Base-by-base conservation (phyloP, 2,888 invertebrate species). In the Andrena hattorfiana region DNA sequence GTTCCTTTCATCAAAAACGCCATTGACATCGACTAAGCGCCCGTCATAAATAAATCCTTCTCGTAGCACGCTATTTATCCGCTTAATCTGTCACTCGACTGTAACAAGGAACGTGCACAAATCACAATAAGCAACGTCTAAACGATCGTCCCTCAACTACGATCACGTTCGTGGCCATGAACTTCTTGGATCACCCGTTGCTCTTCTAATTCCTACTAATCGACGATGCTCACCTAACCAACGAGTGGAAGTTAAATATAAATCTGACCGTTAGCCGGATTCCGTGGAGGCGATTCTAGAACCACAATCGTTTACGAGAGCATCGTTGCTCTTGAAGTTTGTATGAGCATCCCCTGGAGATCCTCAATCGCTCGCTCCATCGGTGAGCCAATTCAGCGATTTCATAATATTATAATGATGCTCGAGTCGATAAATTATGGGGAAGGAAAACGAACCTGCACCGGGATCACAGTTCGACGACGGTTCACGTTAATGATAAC, bases 151-250 rank as follows among this genome's bases (percentile, higher is more conserved):
- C 16, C 23, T 68, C 16, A 49, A 2, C n/a, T n/a, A 54, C 68
- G 26, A 28, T 26, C 59, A 3, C 4, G 16, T 35, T 20, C 16
- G n/a, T 35, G 71, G 8, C 79, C 71, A n/a, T 76, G 82, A 82
- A 78, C 75, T 71, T 79, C 42, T 64, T 42, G 7, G 32, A 4
- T 10, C 48, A 35, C 49, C 48, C 49, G 54, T 56, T 48, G 35
- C 23, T 48, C 48, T n/a, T 35, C 54, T 72, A 68, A 83, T 80
- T 72, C 42, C 48, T 26, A 64, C 26, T 79, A 75, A 83, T 72
- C 76, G 79, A 23, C 71, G 42, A 10, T 3, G 68, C 42, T 35
- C 66, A 48, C 7, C 62, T 72, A 72, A 63, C 42, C 70, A 20
- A 8, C 32, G 54, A n/a, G 62, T 23, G 56, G 26, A 48, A 54